phyloP scores from a whole-genome alignment of 2,888 invertebrate species.

The Aleiodes leptofemur region DNA sequence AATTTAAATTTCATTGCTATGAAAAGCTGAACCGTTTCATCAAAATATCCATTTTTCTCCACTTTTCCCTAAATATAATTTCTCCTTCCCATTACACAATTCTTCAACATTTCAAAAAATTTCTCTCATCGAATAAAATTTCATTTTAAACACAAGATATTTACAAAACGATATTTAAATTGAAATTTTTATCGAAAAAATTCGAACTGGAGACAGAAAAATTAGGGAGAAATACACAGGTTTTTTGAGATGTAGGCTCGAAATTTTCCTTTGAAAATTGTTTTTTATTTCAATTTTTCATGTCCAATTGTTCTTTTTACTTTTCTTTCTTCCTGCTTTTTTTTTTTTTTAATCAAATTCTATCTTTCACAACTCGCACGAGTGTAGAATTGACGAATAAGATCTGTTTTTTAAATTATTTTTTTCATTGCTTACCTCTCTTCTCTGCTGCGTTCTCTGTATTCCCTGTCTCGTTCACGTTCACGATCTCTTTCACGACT shows the following conservation, averaged over 20 bases:
- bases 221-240: neutral
- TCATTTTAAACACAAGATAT: neutral
- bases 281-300: neutral
- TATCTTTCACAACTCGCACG: neutral
- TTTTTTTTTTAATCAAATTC: too few relatives aligned
- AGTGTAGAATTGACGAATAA: neutral
- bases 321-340: neutral
- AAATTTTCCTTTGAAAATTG: neutral
- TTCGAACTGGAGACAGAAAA: slow-evolving; percentile 1
- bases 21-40: too few relatives aligned
- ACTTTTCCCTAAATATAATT: too few relatives aligned
- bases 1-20: too few relatives aligned
- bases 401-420: neutral
- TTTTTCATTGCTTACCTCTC: slow-evolving; percentile 80
- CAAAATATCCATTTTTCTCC: too few relatives aligned
- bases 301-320: neutral
- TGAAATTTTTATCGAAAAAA: neutral
- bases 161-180: neutral
- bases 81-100: neutral
- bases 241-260: neutral
- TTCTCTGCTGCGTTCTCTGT: slow-evolving; percentile 86
- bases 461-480: slow-evolving; percentile 81
- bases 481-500: slow-evolving; percentile 84
- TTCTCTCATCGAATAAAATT: slow-evolving; percentile 3
- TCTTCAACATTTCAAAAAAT: neutral